Evolutionary conservation across 2,797 vertebrate genomes (phyloP), one percentile per base, ranked within the genome.

Genomic region (Sebastes ruberrimus): DNA sequence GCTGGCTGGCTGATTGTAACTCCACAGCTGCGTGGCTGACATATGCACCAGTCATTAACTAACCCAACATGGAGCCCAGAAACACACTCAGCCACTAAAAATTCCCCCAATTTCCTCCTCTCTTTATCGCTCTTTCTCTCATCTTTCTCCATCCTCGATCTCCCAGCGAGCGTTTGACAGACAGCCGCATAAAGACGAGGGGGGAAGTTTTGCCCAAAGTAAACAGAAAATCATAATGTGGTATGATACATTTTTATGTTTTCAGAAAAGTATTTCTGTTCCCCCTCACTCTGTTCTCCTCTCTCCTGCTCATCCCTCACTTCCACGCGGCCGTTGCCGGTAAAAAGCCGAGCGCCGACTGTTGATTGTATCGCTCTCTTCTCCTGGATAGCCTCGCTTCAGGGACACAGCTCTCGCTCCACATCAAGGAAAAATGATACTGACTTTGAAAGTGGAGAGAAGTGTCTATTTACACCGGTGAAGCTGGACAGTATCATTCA

Each of bases 1-100:
- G 89, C 94, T 92, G 91, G 90, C 82, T 87, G 85, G 86, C 89
- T 91, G 87, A 90, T 93, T 92, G 89, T 88, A 82, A 53, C 87
- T 88, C 87, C 62, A 56, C 91, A 78, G 89, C 92, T 95, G 95
- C 81, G 81, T 86, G 89, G 84, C 88, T 82, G 85, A 95, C 94
- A 94, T 83, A 82, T 93, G 86, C 82, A 92, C 90, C 92, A 85
- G 89, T 92, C 94, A 92, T 95, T 92, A 94, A 93, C 93, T 83
- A 92, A 91, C 91, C 77, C 94, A 75, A 87, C 91, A 55, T 78
- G 76, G 69, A 94, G 89, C 84, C 82, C 88, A 87, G 92, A 88
- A 94, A 89, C 77, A 87, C 86, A 63, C 74, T 92, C 93, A 92
- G 89, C 88, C 83, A 57, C 85, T 87, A 79, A 87, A 84, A 92